Evolutionary conservation across 2,797 vertebrate genomes (phyloP).

Genomic region (Danio jaintianensis): DNA sequence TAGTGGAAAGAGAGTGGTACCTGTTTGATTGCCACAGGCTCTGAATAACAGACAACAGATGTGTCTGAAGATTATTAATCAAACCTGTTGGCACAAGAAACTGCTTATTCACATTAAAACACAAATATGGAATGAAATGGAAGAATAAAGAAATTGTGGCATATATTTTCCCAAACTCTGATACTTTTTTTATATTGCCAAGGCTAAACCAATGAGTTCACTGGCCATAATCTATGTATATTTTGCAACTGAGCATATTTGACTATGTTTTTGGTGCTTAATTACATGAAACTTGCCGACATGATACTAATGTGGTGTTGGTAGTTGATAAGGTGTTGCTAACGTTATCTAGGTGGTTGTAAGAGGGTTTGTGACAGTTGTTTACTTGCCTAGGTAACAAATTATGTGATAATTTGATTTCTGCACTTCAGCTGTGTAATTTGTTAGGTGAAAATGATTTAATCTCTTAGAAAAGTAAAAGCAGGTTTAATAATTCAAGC

Average conservation of each 20-base stretch:
- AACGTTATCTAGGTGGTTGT: not conserved
- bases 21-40: constrained; percentile 24
- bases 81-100: constrained; percentile 3
- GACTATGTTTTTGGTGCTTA: not conserved
- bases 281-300: too few relatives aligned
- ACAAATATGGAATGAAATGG: not conserved
- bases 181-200: not conserved
- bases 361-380: not conserved
- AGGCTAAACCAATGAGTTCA: not conserved
- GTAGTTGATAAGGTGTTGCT: not conserved
- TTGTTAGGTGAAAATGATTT: not conserved
- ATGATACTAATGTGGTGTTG: not conserved
- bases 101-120: not conserved
- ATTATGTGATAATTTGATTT: too few relatives aligned
- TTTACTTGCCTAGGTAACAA: too few relatives aligned
- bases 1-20: constrained; percentile 1
- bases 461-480: not conserved
- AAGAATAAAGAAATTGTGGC: not conserved
- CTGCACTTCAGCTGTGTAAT: not conserved
- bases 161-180: not conserved
- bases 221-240: not conserved
- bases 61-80: constrained; percentile 19
- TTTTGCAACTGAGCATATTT: not conserved
- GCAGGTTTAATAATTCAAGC: not conserved
- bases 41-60: constrained; percentile 13